These are phyloP conservation scores for Acanthurus tractus DNA, from an alignment of 2,797 vertebrate species.

Conservation along the genomic window DNA sequence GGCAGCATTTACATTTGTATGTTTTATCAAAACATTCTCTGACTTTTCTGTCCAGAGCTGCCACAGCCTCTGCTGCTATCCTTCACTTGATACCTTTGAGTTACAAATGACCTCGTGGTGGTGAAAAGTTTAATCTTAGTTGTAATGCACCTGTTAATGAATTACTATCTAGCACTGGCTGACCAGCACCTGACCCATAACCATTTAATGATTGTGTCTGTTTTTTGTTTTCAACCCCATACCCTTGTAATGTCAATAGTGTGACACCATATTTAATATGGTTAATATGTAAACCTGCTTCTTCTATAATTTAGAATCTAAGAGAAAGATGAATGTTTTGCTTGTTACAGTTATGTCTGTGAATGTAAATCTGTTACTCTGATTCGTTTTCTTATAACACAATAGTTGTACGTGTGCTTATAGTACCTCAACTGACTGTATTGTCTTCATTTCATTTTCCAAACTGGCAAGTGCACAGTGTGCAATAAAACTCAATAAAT, in stretches of 20 bases:
- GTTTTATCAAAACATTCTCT: constrained; percentile 41
- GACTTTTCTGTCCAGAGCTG: constrained; percentile 26
- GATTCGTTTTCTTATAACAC: constrained; percentile 31
- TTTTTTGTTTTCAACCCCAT: constrained; percentile 22
- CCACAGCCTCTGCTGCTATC: constrained; percentile 13
- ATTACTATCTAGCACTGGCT: constrained; percentile 15
- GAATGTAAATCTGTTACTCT: constrained; percentile 41
- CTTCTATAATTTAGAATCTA: constrained; percentile 33
- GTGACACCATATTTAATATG: constrained; percentile 19
- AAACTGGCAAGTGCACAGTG: constrained; percentile 53
- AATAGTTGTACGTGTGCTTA: constrained; percentile 27
- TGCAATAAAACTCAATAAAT: constrained; percentile 63
- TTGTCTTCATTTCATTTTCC: constrained; percentile 57
- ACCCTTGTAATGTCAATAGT: constrained; percentile 9
- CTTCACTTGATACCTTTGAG: constrained; percentile 28
- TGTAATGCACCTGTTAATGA: constrained; percentile 26
- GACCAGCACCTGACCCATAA: no score
- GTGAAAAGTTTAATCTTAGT: constrained; percentile 18
- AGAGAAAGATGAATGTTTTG: not conserved
- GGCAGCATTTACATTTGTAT: constrained; percentile 46
- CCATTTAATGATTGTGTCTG: constrained; percentile 21
- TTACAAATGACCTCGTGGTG: constrained; percentile 30
- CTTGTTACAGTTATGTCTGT: constrained; percentile 19
- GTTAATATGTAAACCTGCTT: constrained; percentile 33
- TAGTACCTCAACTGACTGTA: constrained; percentile 18